Evolutionary conservation across 2,888 invertebrate species (phyloP).

Genomic region (Shargacucullia verbasci): DNA sequence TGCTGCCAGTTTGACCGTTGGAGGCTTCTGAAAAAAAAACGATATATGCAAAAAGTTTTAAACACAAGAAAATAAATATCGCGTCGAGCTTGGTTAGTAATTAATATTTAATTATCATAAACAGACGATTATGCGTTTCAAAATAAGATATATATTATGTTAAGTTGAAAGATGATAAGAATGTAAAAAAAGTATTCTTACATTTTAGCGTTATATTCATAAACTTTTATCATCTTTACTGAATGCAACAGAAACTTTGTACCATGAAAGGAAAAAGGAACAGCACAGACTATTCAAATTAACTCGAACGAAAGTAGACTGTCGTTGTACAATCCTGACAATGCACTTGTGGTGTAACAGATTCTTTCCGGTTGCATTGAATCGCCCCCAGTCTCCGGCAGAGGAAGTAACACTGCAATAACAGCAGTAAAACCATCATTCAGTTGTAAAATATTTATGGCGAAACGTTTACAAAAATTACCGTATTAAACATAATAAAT

Average conservation of each 20-base stretch:
- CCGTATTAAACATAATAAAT: slow-evolving; percentile 69
- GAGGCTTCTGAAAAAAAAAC: not conserved
- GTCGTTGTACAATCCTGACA: slow-evolving; percentile 48
- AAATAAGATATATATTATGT: too few species aligned
- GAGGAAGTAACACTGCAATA: slow-evolving; percentile 74
- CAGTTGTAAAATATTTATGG: slow-evolving; percentile 78
- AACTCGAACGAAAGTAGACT: slow-evolving; percentile 46
- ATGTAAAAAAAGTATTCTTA: too few species aligned
- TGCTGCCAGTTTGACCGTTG: slow-evolving; percentile 35
- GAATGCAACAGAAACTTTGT: slow-evolving; percentile 28
- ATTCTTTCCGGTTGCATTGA: slow-evolving; percentile 75
- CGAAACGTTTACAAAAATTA: slow-evolving; percentile 64
- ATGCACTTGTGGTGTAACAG: slow-evolving; percentile 67
- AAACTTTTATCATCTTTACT: not conserved
- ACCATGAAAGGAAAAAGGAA: slow-evolving; percentile 23
- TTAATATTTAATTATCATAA: too few species aligned
- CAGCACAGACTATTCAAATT: slow-evolving; percentile 43
- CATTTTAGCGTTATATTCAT: not conserved
- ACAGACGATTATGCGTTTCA: too few species aligned
- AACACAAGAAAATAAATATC: too few species aligned
- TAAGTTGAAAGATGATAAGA: too few species aligned
- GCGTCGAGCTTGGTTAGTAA: too few species aligned
- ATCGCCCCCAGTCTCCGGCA: slow-evolving; percentile 55
- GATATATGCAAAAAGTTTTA: too few species aligned
- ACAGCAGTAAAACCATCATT: slow-evolving; percentile 69